Evolutionary conservation across 2,113 vertebrate genomes (phyloP), one percentile per base, ranked within the genome.

Genomic region (Salvelinus alpinus): DNA sequence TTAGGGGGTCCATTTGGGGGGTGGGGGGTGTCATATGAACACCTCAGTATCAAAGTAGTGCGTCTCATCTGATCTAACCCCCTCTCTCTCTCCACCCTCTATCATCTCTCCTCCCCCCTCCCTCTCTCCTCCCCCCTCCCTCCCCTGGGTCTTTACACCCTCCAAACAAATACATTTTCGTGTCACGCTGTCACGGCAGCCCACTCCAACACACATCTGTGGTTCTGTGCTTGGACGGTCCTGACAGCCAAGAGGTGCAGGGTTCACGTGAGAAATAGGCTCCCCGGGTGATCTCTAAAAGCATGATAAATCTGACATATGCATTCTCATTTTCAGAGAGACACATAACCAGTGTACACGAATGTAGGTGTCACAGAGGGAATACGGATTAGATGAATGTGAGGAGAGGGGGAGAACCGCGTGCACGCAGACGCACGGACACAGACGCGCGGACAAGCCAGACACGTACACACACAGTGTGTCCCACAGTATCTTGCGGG

Each of bases 121-220:
- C 8, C 38, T 38, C 8, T 38, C 38, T 9, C 38, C 38, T 34
- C 31, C 31, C 6, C 5, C 38, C 8, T 34, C 47, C 47, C 11
- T 25, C 60, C 18, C 24, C 48, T 3, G 57, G 29, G 25, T 48
- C 71, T 34, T 73, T 76, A 60, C 78, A 67, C 47, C 3, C 74
- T 65, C 79, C 72, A 84, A 91, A 88, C 90, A 91, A 91, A 92
- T 89, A 76, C 71, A 87, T 88, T 92, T 88, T 91, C 84, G 87
- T 90, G 87, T 90, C 84, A 78, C 18, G 13, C 87, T 89, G 88
- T 88, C 86, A 79, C 71, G 2, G 69, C 8, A 70, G n/a, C 70
- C 75, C 62, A 65, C 22, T 44, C 38, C 7, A 22, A 66, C 71
- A 62, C 71, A 34, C 70, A 78, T 78, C 77, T 22, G 87, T 85